A percentile compares a stretch with the other conserved stretches of the same genome.
phyloP scores from a whole-genome alignment of 2,113 vertebrate species.

The Apaloderma vittatum region DNA sequence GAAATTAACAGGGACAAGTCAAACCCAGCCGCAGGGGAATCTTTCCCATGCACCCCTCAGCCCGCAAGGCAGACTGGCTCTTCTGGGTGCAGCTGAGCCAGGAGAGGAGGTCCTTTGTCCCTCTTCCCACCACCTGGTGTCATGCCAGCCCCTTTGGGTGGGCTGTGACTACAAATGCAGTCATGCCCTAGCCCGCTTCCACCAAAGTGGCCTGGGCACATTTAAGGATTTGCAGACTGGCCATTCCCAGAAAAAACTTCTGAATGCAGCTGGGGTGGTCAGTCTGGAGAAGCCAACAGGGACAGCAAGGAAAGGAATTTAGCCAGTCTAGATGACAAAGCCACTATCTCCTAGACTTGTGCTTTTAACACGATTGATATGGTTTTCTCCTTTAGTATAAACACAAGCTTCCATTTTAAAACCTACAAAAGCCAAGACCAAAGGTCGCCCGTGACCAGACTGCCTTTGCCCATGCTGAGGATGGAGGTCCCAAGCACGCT shows the following conservation, averaged over 20 bases:
- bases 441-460: neutral
- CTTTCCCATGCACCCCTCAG: neutral
- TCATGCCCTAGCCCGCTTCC: neutral
- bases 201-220: neutral
- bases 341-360: neutral
- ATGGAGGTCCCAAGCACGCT: neutral
- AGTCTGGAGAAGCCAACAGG: neutral
- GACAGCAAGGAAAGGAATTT: neutral
- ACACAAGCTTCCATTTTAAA: slow-evolving; percentile 7
- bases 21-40: neutral
- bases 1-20: neutral
- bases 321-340: neutral
- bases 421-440: neutral
- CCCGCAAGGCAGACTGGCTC: fast-evolving
- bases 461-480: neutral
- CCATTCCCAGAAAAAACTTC: neutral
- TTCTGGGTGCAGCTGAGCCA: neutral
- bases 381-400: neutral
- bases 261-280: neutral
- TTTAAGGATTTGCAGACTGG: neutral
- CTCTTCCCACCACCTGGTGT: neutral
- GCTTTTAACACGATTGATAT: neutral
- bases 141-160: neutral
- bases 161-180: neutral
- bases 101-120: neutral